These are phyloP conservation scores for Dynastes tityus DNA, from an alignment of 2,888 invertebrate genomes.

Conservation along the genomic window DNA sequence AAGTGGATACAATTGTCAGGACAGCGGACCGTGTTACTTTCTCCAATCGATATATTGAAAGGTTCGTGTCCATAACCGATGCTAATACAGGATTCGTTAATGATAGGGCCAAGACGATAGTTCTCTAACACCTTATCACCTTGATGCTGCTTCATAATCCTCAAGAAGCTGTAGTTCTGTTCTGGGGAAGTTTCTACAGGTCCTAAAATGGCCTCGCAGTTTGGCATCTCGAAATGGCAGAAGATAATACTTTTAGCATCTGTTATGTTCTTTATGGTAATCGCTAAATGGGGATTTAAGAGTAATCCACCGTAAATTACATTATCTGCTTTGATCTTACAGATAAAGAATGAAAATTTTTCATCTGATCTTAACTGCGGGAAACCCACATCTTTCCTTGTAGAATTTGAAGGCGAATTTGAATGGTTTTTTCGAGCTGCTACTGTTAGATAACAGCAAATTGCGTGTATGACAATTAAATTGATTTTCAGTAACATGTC, in stretches of 20 bases:
- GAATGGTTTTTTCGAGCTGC: background rate
- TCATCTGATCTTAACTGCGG: background rate
- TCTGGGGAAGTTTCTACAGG: background rate
- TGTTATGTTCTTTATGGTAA: background rate
- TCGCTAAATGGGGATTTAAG: background rate
- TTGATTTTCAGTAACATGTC: background rate
- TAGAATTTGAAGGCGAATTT: background rate
- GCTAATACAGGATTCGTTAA: background rate
- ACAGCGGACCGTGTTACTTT: background rate
- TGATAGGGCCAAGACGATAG: background rate
- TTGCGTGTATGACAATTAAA: background rate
- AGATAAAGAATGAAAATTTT: background rate
- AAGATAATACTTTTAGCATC: background rate
- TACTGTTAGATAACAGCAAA: background rate
- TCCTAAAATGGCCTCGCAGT: background rate
- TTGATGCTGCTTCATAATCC: background rate
- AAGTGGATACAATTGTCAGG: background rate
- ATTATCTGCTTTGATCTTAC: background rate
- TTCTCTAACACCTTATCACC: background rate
- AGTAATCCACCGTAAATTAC: background rate
- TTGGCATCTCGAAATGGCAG: background rate
- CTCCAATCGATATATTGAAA: background rate
- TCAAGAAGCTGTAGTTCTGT: background rate
- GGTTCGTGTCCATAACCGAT: conserved; percentile 8
- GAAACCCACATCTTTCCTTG: background rate